phyloP scores from a whole-genome alignment of 2,113 vertebrate species.

The Marcusenius ussheri region DNA sequence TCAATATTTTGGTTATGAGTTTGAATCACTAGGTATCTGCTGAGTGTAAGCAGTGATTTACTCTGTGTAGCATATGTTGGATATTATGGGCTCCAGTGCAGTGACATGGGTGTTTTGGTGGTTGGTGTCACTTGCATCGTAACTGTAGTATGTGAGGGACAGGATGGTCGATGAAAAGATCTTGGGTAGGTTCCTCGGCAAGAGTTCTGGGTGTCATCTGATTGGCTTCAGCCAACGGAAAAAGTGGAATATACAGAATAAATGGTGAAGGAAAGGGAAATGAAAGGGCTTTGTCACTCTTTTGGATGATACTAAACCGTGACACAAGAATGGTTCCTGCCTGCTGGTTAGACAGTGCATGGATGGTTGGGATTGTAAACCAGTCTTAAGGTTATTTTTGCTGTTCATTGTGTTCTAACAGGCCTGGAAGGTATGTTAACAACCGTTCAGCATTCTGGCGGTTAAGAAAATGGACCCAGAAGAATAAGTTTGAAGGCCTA shows the following conservation, averaged over 20 bases:
- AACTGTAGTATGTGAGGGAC: neutral
- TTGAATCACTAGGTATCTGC: neutral
- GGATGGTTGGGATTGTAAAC: neutral
- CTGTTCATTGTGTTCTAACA: neutral
- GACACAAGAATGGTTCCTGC: neutral
- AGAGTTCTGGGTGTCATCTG: neutral
- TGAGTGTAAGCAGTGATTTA: neutral
- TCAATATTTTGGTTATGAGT: slow-evolving; percentile 8
- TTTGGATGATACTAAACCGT: neutral
- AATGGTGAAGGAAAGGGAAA: neutral
- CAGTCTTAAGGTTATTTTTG: neutral
- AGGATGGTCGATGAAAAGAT: neutral
- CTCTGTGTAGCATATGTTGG: neutral
- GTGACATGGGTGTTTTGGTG: neutral
- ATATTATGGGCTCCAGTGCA: neutral
- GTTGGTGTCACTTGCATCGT: neutral
- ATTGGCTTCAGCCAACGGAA: neutral
- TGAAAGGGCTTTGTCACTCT: neutral
- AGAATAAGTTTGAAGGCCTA: neutral
- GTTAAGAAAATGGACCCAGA: neutral
- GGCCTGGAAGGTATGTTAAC: neutral
- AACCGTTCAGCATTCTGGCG: neutral
- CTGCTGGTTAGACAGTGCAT: neutral
- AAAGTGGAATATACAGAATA: neutral
- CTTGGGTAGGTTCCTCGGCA: neutral